Conservation (phyloP, 2,113 vertebrate species). For the Lampris incognitus region DNA sequence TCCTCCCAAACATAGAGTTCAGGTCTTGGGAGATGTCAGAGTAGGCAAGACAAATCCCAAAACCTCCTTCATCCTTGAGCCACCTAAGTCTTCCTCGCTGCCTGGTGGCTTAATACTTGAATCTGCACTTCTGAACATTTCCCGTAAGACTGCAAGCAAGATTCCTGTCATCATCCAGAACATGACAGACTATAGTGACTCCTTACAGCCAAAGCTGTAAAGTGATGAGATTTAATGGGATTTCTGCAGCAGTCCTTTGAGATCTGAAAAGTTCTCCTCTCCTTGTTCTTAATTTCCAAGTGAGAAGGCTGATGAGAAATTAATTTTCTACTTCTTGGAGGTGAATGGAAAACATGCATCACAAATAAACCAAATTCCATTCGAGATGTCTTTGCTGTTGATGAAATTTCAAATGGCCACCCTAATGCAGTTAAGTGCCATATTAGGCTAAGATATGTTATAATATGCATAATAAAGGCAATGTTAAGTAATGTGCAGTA, state of each 20-base stretch:
- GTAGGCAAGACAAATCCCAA: neutral
- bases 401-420: conserved; percentile 15
- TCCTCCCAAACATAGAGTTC: neutral
- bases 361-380: neutral
- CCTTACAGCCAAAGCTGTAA: neutral
- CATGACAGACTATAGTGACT: neutral
- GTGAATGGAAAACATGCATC: neutral
- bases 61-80: neutral
- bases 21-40: conserved; percentile 6
- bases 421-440: conserved; percentile 18
- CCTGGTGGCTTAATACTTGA: too few species aligned
- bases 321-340: neutral
- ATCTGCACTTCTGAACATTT: neutral
- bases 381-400: neutral
- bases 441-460: conserved; percentile 8
- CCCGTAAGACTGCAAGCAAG: neutral
- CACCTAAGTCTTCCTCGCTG: neutral
- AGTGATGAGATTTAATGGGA: too few species aligned
- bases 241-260: too few species aligned
- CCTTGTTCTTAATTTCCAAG: neutral
- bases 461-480: conserved; percentile 12
- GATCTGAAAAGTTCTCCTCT: too few species aligned
- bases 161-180: neutral
- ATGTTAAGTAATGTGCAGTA: neutral
- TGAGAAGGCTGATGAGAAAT: neutral